Conservation (phyloP, 2,113 vertebrate species). For the Cettia cetti region DNA sequence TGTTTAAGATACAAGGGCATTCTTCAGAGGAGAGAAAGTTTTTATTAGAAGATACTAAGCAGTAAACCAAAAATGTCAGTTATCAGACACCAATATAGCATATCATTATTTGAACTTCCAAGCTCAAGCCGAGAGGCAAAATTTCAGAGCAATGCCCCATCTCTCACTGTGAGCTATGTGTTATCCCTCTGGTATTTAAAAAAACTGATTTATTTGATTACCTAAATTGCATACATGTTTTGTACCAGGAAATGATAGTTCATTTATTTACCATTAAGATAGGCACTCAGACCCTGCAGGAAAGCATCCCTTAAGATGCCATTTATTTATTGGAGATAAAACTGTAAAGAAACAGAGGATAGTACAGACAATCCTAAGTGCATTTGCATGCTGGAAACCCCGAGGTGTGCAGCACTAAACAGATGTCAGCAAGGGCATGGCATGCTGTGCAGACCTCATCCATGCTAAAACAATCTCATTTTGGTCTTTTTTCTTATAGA, state of each 20-base stretch:
- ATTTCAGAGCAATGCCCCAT: not conserved
- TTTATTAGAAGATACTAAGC: not conserved
- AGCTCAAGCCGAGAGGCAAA: not conserved
- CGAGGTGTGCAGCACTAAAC: not conserved
- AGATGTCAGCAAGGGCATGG: accelerated
- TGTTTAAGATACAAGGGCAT: not conserved
- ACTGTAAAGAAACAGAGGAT: not conserved
- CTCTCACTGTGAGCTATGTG: not conserved
- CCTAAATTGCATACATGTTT: not conserved
- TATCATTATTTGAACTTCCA: not conserved
- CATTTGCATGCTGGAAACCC: not conserved
- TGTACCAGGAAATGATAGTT: not conserved
- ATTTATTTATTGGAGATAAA: not conserved
- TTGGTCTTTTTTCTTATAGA: not conserved
- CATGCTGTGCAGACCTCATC: not conserved
- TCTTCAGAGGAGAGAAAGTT: not conserved
- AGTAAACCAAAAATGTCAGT: not conserved
- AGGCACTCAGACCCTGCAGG: not conserved
- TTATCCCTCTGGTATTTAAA: not conserved
- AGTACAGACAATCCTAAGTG: not conserved
- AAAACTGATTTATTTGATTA: not conserved
- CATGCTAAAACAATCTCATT: not conserved
- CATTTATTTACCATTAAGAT: not conserved
- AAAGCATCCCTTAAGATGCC: not conserved
- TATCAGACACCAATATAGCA: not conserved